Evolutionary conservation across 2,113 vertebrate species (phyloP).

Genomic region (Eonycteris spelaea): DNA sequence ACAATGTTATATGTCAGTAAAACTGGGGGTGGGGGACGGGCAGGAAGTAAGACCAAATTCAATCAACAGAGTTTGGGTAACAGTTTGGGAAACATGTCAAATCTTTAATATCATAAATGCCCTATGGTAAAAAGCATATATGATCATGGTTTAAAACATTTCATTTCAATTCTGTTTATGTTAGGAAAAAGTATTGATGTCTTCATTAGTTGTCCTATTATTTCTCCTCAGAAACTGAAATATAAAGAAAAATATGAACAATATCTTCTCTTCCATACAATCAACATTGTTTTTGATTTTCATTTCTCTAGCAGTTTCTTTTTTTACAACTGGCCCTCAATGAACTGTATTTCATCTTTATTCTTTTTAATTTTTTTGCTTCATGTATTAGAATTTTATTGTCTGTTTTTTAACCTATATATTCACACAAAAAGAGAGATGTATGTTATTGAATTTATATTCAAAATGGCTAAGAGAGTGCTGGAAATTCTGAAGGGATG

Average conservation of each 20-base stretch:
- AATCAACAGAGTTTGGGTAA: neutral
- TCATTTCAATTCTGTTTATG: neutral
- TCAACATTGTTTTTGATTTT: conserved; percentile 8
- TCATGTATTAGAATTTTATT: neutral
- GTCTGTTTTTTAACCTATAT: conserved; percentile 2
- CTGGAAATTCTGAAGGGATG: neutral
- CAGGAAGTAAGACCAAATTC: neutral
- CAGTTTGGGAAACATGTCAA: neutral
- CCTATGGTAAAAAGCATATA: neutral
- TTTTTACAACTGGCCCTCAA: neutral
- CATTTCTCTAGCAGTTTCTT: neutral
- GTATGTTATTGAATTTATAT: conserved; percentile 17
- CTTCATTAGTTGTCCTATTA: neutral
- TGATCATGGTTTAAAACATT: neutral
- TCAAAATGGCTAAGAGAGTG: neutral
- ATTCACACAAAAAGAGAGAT: neutral
- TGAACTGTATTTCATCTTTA: neutral
- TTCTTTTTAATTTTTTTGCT: neutral
- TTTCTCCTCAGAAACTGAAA: neutral
- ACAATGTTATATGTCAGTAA: neutral
- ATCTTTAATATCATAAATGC: neutral
- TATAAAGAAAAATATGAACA: neutral
- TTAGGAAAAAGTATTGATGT: neutral
- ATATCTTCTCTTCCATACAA: neutral
- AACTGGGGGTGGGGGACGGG: neutral